Evolutionary conservation across 2,113 vertebrate genomes (phyloP), one percentile per base, ranked within the genome.

Genomic region (Chlorodrepanis virens): DNA sequence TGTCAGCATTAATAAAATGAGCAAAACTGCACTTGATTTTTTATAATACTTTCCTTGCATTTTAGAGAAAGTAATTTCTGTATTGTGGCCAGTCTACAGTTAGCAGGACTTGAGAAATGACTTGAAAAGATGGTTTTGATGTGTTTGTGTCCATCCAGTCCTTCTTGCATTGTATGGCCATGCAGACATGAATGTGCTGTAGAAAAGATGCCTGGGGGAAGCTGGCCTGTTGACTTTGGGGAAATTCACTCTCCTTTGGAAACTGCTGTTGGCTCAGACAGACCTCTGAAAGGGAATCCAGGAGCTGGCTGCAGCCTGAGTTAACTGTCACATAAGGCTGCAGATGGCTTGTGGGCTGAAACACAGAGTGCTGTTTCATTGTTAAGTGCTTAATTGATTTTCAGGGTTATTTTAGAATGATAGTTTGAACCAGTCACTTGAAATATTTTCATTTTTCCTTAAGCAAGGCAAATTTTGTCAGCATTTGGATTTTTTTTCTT

Each of bases 301-400:
- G 87, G 82, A 89, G 64, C 59, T 20, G 33, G 25, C 54, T 93
- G 15, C 40, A 81, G 77, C 22, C 77, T 44, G 35, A 59, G 6
- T 28, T 77, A 80, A 40, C n/a, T 54, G 39, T 40, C 61, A 53
- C 33, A 33, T n/a, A 78, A 87, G 31, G 53, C 69, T 94, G 53
- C 82, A 94, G 84, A 94, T 91, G 87, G 70, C 53, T 68, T 79
- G 57, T 85, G 85, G 84, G 78, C n/a, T 93, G 82, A 95, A 92
- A 82, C 14, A 65, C 2, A 3, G n/a, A 84, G 20, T 11, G 68
- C 49, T 85, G 44, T 56, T 94, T 72, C 74, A 65, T 72, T 97
- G 64, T 86, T 89, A 91, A 91, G 29, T 27, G 35, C 39, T 64
- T 94, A 76, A 85, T 72, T 91, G 2, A 8, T 72, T 91, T 83